Evolutionary conservation across 1,140 invertebrate species (phyloP).

Genomic region (Penaeus chinensis): DNA sequence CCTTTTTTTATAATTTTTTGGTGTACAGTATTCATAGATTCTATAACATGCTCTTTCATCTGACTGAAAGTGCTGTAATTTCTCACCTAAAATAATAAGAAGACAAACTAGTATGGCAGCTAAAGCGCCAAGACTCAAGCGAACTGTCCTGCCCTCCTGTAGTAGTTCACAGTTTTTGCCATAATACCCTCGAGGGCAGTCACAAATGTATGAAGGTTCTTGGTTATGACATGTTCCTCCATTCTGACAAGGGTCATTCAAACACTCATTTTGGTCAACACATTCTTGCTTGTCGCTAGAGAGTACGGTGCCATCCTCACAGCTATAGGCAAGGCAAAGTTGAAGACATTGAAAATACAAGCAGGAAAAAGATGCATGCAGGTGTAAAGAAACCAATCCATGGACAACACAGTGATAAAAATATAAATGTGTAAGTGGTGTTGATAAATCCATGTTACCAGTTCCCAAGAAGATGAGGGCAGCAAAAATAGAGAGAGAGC

Average conservation of each 20-base stretch:
- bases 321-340: constrained; percentile 72
- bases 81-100: constrained; percentile 89
- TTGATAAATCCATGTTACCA: constrained; percentile 13
- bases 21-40: no score
- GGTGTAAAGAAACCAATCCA: not conserved
- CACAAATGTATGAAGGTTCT: constrained; percentile 85
- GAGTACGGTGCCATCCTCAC: constrained; percentile 89
- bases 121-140: constrained; percentile 91
- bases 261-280: constrained; percentile 93
- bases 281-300: constrained; percentile 90
- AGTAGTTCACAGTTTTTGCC: constrained; percentile 93
- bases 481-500: constrained; percentile 30
- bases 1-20: no score
- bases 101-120: constrained; percentile 94
- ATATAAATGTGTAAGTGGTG: no score
- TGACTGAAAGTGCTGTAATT: not conserved
- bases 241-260: constrained; percentile 91
- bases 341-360: not conserved
- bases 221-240: constrained; percentile 90
- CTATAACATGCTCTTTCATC: no score
- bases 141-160: constrained; percentile 90
- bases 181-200: constrained; percentile 90
- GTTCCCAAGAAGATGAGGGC: constrained; percentile 10
- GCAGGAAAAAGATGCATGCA: constrained; percentile 22
- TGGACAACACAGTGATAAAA: constrained; percentile 5